A percentile compares a stretch with the other conserved stretches of the same genome.
These are phyloP conservation scores for Varanus komodoensis DNA, from an alignment of 2,113 vertebrate species.

Conservation along the genomic window DNA sequence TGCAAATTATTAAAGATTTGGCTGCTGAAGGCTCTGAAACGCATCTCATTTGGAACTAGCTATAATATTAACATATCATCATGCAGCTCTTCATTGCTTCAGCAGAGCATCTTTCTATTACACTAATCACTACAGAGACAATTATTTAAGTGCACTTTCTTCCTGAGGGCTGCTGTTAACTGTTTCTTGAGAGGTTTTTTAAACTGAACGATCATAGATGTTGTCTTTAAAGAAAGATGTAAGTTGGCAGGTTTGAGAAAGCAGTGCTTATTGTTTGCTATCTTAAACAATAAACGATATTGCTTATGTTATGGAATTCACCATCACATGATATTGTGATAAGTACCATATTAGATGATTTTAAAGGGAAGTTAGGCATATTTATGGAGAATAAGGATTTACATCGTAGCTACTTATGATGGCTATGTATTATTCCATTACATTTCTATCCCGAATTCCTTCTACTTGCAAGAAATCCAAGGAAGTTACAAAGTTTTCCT, in stretches of 20 bases:
- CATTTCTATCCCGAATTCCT: too few species aligned
- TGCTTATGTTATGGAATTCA: neutral
- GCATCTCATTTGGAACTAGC: neutral
- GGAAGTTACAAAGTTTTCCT: too few species aligned
- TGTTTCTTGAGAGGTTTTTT: neutral
- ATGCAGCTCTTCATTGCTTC: neutral
- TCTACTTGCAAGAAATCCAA: too few species aligned
- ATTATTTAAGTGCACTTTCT: neutral
- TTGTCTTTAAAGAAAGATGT: neutral
- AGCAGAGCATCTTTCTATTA: neutral
- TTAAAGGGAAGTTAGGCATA: neutral
- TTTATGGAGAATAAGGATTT: neutral
- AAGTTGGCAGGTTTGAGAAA: neutral
- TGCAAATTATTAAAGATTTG: neutral
- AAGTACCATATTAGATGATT: neutral
- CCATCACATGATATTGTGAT: too few species aligned
- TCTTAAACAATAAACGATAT: too few species aligned
- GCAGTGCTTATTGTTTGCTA: too few species aligned
- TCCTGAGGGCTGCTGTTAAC: neutral
- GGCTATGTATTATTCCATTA: neutral
- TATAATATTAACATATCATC: neutral
- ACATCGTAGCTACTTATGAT: neutral
- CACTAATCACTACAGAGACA: neutral
- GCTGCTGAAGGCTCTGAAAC: conserved; percentile 23
- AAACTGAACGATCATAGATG: neutral